Evolutionary conservation across 2,797 vertebrate species (phyloP).

Genomic region (Tenualosa thibaudeaui): DNA sequence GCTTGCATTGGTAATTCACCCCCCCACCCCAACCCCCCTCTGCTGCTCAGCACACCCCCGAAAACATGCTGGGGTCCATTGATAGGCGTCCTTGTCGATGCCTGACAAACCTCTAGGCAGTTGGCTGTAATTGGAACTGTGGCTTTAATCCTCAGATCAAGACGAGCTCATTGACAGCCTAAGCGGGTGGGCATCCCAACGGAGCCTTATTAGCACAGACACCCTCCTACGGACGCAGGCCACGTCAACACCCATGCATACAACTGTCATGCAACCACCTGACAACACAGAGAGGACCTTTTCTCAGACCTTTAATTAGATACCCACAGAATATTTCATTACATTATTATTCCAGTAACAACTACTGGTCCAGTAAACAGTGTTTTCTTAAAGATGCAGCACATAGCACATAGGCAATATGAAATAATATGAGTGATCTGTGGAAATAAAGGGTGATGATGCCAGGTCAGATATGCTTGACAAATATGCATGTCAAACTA

Average conservation of each 20-base stretch:
- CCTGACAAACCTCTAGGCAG: constrained; percentile 75
- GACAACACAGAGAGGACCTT: not conserved
- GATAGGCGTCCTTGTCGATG: constrained; percentile 74
- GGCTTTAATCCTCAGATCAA: constrained; percentile 77
- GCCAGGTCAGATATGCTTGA: not conserved
- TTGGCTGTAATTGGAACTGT: constrained; percentile 76
- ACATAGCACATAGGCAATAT: not conserved
- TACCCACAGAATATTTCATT: not conserved
- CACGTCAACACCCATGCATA: constrained; percentile 51
- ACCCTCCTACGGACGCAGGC: constrained; percentile 53
- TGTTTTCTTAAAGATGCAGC: not conserved
- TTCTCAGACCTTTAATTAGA: not conserved
- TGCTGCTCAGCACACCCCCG: constrained; percentile 30
- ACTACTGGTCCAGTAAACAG: too few relatives aligned
- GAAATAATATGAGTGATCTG: not conserved
- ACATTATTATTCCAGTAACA: not conserved
- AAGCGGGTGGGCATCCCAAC: constrained; percentile 67
- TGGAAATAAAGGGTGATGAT: not conserved
- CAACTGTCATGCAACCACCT: constrained; percentile 3
- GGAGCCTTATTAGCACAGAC: constrained; percentile 69
- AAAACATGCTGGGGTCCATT: constrained; percentile 68
- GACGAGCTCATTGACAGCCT: constrained; percentile 76
- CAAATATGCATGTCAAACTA: not conserved
- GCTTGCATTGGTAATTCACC: constrained; percentile 70
- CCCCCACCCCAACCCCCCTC: constrained; percentile 25